Conservation (phyloP, 2,113 vertebrate genomes). For the Marmota flaviventris region DNA sequence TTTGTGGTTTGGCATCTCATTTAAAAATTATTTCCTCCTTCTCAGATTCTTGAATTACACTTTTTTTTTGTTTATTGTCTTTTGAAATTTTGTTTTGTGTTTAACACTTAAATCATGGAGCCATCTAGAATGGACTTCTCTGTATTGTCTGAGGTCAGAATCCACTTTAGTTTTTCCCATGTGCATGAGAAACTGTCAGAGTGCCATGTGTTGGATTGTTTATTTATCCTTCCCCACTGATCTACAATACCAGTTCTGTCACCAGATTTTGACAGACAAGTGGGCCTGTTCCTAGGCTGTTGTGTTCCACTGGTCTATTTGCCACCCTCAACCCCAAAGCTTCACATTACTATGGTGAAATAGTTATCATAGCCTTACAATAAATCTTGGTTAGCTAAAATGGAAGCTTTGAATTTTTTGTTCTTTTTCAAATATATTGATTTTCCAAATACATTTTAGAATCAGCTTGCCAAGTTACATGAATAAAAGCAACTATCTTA, state of each 20-base stretch:
- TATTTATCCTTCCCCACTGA: not conserved
- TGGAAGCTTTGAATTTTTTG: not conserved
- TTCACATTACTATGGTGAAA: not conserved
- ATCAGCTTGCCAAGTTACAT: conserved; percentile 23
- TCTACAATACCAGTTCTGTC: not conserved
- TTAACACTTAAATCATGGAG: not conserved
- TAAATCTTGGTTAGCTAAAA: not conserved
- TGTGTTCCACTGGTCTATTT: not conserved
- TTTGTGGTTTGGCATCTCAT: not conserved
- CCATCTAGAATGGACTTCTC: not conserved
- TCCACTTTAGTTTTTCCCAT: not conserved
- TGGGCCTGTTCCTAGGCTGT: not conserved
- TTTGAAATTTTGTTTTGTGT: conserved; percentile 30
- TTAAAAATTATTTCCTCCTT: not conserved
- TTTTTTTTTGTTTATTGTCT: not conserved
- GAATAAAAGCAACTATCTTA: conserved; percentile 20
- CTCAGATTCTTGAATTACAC: not conserved
- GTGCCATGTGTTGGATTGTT: not conserved
- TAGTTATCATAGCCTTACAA: not conserved
- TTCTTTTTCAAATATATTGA: conserved; percentile 33
- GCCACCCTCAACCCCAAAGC: not conserved
- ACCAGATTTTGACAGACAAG: not conserved
- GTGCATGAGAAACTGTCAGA: not conserved
- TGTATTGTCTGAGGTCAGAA: not conserved
- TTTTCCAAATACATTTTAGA: conserved; percentile 46